These are phyloP conservation scores for Coremacera marginata DNA, from an alignment of 2,888 invertebrate species.

Conservation along the genomic window DNA sequence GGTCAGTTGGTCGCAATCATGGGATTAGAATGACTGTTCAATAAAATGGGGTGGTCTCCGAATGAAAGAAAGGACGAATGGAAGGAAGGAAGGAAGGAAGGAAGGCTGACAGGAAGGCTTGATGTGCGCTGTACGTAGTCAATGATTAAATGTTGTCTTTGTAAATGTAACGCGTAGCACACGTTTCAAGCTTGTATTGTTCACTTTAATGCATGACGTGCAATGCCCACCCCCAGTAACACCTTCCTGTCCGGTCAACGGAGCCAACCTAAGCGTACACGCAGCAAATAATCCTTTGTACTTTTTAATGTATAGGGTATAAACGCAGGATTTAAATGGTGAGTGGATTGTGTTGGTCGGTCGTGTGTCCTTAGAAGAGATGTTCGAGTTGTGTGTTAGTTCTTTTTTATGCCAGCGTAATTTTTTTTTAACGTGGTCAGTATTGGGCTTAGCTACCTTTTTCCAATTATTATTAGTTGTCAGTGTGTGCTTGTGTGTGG, in stretches of 20 bases:
- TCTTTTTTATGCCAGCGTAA: neutral
- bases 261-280: slow-evolving; percentile 3
- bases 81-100: too few relatives aligned
- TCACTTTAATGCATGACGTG: neutral
- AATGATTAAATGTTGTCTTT: slow-evolving; percentile 2
- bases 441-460: neutral
- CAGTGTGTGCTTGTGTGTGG: slow-evolving; percentile 4
- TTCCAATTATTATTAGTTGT: slow-evolving; percentile 27
- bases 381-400: neutral
- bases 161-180: neutral
- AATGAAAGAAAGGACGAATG: too few relatives aligned
- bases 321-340: neutral
- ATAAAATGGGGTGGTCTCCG: neutral
- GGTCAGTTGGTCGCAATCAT: slow-evolving; percentile 7
- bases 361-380: neutral
- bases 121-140: neutral
- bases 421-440: slow-evolving; percentile 18
- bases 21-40: neutral
- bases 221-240: neutral
- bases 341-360: neutral
- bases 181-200: neutral
- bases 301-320: neutral
- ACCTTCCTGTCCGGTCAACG: neutral
- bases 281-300: neutral
- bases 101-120: too few relatives aligned